phyloP scores from a whole-genome alignment of 1,140 invertebrate species.

The Zaprionus ghesquierei region DNA sequence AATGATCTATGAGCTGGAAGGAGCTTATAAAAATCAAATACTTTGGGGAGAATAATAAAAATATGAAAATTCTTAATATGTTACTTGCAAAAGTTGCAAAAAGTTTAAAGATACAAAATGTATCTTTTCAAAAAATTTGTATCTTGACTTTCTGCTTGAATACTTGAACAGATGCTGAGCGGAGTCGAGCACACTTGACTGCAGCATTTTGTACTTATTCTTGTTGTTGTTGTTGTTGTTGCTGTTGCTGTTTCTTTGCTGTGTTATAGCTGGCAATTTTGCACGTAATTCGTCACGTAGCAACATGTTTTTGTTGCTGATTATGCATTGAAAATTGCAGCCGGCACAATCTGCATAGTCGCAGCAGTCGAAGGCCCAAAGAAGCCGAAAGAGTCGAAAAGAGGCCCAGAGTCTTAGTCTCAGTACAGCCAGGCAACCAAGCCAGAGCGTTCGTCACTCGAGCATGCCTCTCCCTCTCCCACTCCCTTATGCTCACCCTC shows the following conservation, averaged over 20 bases:
- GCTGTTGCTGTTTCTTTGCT: constrained; percentile 5
- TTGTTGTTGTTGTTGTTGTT: constrained; percentile 31
- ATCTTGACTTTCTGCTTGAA: constrained; percentile 10
- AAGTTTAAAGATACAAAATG: not conserved
- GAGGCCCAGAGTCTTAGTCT: not conserved
- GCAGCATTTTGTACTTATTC: constrained; percentile 8
- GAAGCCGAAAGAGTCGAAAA: not conserved
- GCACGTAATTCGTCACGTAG: constrained; percentile 77
- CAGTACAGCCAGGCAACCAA: not conserved
- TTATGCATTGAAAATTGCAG: constrained; percentile 74
- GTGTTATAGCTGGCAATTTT: constrained; percentile 59
- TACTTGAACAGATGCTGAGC: constrained; percentile 22
- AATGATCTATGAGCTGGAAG: not conserved
- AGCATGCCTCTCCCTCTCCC: constrained; percentile 24
- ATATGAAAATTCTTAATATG: too few species aligned
- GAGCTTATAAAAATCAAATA: not conserved
- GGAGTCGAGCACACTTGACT: constrained; percentile 27
- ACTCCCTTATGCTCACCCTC: not conserved
- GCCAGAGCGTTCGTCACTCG: constrained; percentile 33
- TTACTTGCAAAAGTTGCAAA: not conserved
- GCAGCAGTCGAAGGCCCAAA: not conserved
- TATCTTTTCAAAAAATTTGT: not conserved
- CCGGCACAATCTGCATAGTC: constrained; percentile 68
- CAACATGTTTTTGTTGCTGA: constrained; percentile 65
- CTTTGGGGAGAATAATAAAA: too few species aligned